Evolutionary conservation across 2,888 invertebrate species (phyloP), one percentile per base, ranked within the genome.

Genomic region (Punctoribates punctum): DNA sequence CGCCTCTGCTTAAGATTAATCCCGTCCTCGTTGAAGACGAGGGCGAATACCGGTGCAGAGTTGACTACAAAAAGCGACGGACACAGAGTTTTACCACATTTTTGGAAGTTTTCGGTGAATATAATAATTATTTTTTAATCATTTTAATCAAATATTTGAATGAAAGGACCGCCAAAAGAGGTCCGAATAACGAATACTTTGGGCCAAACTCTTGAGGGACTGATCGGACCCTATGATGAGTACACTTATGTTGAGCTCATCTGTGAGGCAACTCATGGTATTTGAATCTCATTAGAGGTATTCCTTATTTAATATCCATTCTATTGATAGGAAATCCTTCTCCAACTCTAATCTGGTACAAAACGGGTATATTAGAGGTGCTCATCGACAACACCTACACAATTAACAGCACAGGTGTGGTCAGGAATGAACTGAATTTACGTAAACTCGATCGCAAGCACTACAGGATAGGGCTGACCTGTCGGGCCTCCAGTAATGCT

Each of bases 1-100:
- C 83, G 0, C 82, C 81, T 2, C 81, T 82, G 38, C 81, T 82
- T 27, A 79, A 78, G 54, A 88, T 94, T 77, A 92, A 91, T 82
- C 91, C 93, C 86, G 90, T 94, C 82, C 90, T 91, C 85, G 88
- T 93, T 70, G 89, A 90, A 83, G 94, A 94, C 85, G 93, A 94
- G 84, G 93, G 93, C 82, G 89, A 92, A 81, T 94, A 94, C 87
- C 88, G 94, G 79, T 94, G 94, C 85, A 87, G 94, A 79, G 91
- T 94, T 80, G 94, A 94, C 87, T 94, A 93, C 87, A 88, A 91
- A 79, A 92, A 92, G 84, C 91, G 92, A 79, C 93, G 93, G 85
- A 93, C 94, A 78, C 89, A 92, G 83, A 93, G 91, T 86, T 90
- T 92, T 85, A 88, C 91, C 83, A 93, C 93, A 86, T 93, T 93